Percentiles rank a stretch among this genome's conserved stretches.
These are phyloP conservation scores for Poecilia picta DNA, from an alignment of 2,797 vertebrate genomes.

Conservation along the genomic window DNA sequence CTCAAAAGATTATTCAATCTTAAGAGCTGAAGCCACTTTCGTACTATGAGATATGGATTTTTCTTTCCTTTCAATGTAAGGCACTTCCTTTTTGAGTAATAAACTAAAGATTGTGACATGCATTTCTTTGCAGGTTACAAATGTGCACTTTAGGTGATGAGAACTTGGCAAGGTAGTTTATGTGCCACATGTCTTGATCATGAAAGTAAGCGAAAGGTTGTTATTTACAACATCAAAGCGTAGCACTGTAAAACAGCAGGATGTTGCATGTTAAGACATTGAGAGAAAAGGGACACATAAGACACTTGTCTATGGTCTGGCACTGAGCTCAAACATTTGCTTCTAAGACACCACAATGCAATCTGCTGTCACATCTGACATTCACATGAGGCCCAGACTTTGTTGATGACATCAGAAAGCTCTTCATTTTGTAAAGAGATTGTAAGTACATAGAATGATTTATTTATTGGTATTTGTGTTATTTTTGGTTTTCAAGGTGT, in stretches of 20 bases:
- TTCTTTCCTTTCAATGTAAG: background rate
- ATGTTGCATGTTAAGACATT: conserved; percentile 21
- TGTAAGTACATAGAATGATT: conserved; percentile 59
- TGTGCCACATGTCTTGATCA: background rate
- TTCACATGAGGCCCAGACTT: conserved; percentile 64
- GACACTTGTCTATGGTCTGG: conserved; percentile 24
- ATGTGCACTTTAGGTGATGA: background rate
- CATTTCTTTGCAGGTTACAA: conserved; percentile 2
- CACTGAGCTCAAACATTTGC: conserved; percentile 63
- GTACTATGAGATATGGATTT: background rate
- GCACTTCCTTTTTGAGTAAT: conserved; percentile 9
- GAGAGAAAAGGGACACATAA: conserved; percentile 46
- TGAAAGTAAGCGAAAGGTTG: conserved; percentile 11
- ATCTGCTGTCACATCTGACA: conserved; percentile 78
- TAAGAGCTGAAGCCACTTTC: background rate
- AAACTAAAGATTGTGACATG: conserved; percentile 1
- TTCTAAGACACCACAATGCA: conserved; percentile 58
- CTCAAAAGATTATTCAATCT: too few relatives aligned
- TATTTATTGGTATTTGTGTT: conserved; percentile 12
- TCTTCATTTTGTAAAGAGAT: conserved; percentile 51
- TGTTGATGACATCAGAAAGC: conserved; percentile 66
- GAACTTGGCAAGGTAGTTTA: background rate
- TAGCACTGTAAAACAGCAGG: conserved; percentile 31
- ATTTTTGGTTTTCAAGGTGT: background rate
- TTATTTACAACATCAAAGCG: conserved; percentile 28